Evolutionary conservation across 2,888 invertebrate species (phyloP).

Genomic region (Cyclophora punctaria): DNA sequence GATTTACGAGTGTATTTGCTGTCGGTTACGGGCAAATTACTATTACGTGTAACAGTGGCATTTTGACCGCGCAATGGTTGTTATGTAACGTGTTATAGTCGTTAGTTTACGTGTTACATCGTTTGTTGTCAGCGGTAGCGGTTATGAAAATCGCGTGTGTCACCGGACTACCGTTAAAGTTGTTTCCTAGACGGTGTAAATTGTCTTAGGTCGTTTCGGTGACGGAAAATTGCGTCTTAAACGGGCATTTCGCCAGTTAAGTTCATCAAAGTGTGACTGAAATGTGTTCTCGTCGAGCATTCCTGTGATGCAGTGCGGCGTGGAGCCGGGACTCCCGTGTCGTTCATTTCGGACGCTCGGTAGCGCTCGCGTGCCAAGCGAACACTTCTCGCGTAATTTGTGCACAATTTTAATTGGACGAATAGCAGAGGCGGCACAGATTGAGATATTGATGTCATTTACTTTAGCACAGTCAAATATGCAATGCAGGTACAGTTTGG

Average conservation of each 20-base stretch:
- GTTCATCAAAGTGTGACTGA: slow-evolving; percentile 7
- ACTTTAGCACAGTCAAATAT: no score
- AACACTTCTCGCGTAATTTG: neutral
- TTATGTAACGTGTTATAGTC: slow-evolving; percentile 8
- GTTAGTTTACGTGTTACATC: slow-evolving; percentile 3
- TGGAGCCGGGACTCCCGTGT: neutral
- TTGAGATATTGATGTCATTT: no score
- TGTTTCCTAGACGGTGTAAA: slow-evolving; percentile 10
- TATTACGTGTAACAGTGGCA: slow-evolving; percentile 17
- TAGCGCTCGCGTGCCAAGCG: neutral
- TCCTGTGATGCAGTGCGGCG: neutral
- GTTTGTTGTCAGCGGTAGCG: slow-evolving; percentile 2
- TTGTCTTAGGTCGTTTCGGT: slow-evolving; percentile 9
- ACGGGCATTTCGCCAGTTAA: slow-evolving; percentile 14
- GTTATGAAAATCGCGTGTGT: slow-evolving; percentile 8
- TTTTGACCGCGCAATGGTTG: slow-evolving; percentile 12
- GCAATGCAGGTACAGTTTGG: no score
- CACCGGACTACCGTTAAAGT: slow-evolving; percentile 7
- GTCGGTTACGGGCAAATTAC: slow-evolving; percentile 21
- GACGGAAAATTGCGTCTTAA: slow-evolving; percentile 10
- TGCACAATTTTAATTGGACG: neutral
- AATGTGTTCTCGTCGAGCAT: slow-evolving; percentile 1
- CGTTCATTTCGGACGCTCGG: neutral
- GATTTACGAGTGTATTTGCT: slow-evolving; percentile 27
- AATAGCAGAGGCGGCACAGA: no score